Percentiles rank a stretch among this genome's conserved stretches.
These are phyloP conservation scores for Zeugodacus cucurbitae DNA, from an alignment of 1,140 invertebrate species.

Conservation along the genomic window DNA sequence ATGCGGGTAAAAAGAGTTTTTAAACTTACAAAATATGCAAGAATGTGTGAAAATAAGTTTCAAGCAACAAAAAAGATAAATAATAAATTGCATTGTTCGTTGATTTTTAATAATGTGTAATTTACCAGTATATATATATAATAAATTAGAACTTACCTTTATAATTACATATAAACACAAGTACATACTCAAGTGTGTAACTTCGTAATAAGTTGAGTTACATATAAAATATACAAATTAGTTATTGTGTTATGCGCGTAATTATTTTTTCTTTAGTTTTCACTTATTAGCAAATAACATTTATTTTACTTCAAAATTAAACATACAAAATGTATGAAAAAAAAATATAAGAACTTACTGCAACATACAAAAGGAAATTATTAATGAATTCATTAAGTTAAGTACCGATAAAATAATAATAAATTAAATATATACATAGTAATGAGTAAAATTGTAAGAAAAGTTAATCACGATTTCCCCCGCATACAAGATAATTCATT, in stretches of 20 bases:
- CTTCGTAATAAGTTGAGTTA: conserved; percentile 40
- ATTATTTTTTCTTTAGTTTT: not conserved
- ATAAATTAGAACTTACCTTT: conserved; percentile 1
- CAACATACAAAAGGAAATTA: conserved; percentile 3
- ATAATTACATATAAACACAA: not conserved
- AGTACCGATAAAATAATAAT: not conserved
- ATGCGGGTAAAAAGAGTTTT: conserved; percentile 2
- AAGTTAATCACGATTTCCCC: not conserved
- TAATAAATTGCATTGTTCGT: conserved; percentile 8
- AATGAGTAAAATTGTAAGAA: not conserved
- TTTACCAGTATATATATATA: conserved; percentile 17
- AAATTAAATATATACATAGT: not conserved
- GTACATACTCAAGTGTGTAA: not conserved
- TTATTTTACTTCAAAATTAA: conserved; percentile 19
- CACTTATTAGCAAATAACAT: not conserved
- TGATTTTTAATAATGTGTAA: conserved; percentile 12
- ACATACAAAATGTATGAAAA: not conserved
- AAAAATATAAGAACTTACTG: not conserved
- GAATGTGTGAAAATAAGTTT: not conserved
- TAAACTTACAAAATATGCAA: not conserved
- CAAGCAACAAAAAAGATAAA: not conserved
- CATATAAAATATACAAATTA: conserved; percentile 26
- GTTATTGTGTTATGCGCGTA: not conserved
- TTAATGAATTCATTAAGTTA: conserved; percentile 7
- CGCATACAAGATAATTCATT: not conserved